These are phyloP conservation scores for Camelus bactrianus DNA, from an alignment of 2,113 vertebrate species.

Conservation along the genomic window DNA sequence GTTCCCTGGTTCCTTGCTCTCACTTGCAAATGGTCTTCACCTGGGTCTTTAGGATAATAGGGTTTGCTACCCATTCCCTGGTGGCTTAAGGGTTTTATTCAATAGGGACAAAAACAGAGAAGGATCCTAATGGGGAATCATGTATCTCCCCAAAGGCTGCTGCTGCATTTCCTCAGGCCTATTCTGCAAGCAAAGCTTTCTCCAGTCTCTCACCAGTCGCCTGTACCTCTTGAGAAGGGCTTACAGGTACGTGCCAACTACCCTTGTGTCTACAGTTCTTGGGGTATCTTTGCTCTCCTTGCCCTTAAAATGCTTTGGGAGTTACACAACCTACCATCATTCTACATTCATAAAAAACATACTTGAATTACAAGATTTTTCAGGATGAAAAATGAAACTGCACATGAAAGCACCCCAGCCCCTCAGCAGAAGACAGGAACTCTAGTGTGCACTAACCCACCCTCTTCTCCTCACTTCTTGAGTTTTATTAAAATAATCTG, in stretches of 20 bases:
- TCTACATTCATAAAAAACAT: background rate
- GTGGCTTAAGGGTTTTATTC: background rate
- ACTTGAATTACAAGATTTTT: background rate
- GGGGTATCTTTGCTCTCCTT: background rate
- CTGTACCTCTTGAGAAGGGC: background rate
- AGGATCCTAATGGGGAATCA: fast-evolving
- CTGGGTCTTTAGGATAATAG: background rate
- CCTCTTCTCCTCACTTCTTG: background rate
- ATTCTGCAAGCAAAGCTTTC: no score
- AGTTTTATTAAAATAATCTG: background rate
- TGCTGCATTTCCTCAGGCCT: background rate
- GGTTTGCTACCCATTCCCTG: background rate
- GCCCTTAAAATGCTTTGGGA: no score
- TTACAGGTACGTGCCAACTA: background rate
- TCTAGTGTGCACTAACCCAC: background rate
- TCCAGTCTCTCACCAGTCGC: background rate
- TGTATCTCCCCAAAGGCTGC: background rate
- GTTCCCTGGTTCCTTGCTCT: background rate
- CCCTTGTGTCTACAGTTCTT: background rate
- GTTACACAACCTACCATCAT: background rate
- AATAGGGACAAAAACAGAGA: background rate
- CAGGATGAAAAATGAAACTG: background rate
- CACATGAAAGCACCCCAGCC: background rate
- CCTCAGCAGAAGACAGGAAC: background rate
- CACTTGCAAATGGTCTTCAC: background rate